Evolutionary conservation across 2,888 invertebrate genomes (phyloP).

Genomic region (Tenthredo notha): DNA sequence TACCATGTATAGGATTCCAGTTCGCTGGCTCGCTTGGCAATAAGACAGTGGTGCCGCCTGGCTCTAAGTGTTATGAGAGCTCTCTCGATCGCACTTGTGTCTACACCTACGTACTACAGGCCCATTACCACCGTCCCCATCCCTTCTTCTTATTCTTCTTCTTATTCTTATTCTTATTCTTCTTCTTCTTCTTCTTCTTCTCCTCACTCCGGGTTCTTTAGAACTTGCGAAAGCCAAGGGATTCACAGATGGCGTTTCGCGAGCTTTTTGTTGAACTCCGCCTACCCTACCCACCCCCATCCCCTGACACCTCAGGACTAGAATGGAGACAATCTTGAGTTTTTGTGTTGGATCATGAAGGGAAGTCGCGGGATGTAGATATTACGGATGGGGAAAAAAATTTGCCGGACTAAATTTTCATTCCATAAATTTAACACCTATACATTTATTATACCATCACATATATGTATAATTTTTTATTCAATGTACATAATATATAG

Average conservation of each 20-base stretch:
- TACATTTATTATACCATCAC: neutral
- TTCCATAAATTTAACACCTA: neutral
- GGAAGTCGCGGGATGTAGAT: neutral
- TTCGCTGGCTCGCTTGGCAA: conserved; percentile 65
- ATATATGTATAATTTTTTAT: neutral
- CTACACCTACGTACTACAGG: conserved; percentile 52
- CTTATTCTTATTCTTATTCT: conserved; percentile 49
- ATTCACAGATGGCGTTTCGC: conserved; percentile 34
- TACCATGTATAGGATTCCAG: conserved; percentile 62
- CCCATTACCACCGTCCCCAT: conserved; percentile 47
- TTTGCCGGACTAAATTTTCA: neutral
- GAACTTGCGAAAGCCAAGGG: conserved; percentile 2
- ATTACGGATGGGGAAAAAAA: neutral
- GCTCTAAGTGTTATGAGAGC: conserved; percentile 74
- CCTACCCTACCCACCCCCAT: conserved; percentile 38
- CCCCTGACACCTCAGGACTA: neutral
- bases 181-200: conserved; percentile 22
- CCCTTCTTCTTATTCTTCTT: conserved; percentile 56
- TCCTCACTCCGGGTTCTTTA: neutral
- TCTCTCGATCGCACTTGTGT: conserved; percentile 58
- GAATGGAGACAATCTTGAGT: conserved; percentile 34
- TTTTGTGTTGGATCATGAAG: neutral
- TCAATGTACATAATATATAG: too few species aligned
- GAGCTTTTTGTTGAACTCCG: conserved; percentile 26
- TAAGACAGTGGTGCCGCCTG: conserved; percentile 73